phyloP scores from a whole-genome alignment of 2,113 vertebrate genomes.

The Rousettus leschenaultii region DNA sequence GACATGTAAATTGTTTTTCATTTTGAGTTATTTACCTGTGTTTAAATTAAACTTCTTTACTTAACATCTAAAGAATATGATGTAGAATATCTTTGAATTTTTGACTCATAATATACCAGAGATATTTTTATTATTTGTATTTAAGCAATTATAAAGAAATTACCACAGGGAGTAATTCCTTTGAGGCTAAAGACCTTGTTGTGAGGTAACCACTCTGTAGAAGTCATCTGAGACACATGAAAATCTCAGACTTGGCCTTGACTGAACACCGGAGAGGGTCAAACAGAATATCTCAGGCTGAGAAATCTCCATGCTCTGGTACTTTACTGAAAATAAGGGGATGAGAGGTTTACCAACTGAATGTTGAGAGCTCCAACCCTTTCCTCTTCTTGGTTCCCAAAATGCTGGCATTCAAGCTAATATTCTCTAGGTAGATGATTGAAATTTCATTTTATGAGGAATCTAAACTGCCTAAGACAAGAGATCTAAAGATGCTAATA shows the following conservation, averaged over 20 bases:
- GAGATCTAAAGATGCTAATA: neutral
- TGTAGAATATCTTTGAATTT: neutral
- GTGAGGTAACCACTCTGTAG: neutral
- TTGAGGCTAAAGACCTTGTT: neutral
- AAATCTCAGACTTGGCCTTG: neutral
- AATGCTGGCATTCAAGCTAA: neutral
- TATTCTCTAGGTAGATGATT: neutral
- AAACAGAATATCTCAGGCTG: neutral
- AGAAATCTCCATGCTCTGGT: neutral
- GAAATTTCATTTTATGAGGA: slow-evolving; percentile 13
- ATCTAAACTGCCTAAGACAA: neutral
- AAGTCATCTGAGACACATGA: neutral
- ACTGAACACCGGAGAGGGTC: neutral
- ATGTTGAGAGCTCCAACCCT: neutral
- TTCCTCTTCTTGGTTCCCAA: neutral
- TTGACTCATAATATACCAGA: neutral
- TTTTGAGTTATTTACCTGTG: neutral
- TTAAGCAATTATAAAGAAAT: slow-evolving; percentile 15
- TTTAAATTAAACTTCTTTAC: slow-evolving; percentile 32
- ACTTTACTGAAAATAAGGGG: neutral
- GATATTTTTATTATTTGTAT: neutral
- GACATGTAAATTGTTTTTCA: neutral
- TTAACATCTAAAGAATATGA: neutral
- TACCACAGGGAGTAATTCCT: neutral
- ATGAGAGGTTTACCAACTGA: neutral